Evolutionary conservation across 2,888 invertebrate species (phyloP), one percentile per base, ranked within the genome.

Genomic region (Lottia scabra): DNA sequence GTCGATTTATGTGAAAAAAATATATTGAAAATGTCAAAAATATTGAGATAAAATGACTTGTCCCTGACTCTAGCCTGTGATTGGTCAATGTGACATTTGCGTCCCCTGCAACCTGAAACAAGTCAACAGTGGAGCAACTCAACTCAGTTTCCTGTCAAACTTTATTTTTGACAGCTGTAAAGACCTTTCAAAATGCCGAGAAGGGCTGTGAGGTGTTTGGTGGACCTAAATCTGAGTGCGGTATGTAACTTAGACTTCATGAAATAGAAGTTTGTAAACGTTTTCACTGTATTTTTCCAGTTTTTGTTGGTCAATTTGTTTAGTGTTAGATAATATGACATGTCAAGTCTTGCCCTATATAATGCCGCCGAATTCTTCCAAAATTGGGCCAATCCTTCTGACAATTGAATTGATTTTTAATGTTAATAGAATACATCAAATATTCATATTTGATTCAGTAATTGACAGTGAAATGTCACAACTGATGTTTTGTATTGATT

Each of bases 141-240:
- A 12, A 13, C 23, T 26, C 44, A 46, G 66, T 66, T 66, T 46
- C 43, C 45, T 30, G 26, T 68, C 43, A 27, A 30, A 19, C n/a
- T 15, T 63, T 38, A 63, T 63, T 63, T 63, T n/a, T 38, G 56
- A 30, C 26, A 38, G 38, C 38, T 38, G 19, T 19, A 62, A 19
- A 19, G 15, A 64, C 10, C 13, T n/a, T 30, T 27, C 8, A 79
- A 65, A 71, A 85, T 85, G 85, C 84, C 85, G 38, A 75, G 84
- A 65, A 79, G 83, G 77, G 84, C 86, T 44, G 73, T 86, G 26
- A 78, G 85, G 71, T 85, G 85, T 73, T 71, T 83, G 72, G 85
- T 85, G 23, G 84, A 86, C 68, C 73, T 86, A 15, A 78, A 83
- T 45, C 72, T 86, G 13, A 77, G 81, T 68, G 78, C 80, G 75